phyloP scores from a whole-genome alignment of 2,113 vertebrate genomes.

The Brevimyrus niger region DNA sequence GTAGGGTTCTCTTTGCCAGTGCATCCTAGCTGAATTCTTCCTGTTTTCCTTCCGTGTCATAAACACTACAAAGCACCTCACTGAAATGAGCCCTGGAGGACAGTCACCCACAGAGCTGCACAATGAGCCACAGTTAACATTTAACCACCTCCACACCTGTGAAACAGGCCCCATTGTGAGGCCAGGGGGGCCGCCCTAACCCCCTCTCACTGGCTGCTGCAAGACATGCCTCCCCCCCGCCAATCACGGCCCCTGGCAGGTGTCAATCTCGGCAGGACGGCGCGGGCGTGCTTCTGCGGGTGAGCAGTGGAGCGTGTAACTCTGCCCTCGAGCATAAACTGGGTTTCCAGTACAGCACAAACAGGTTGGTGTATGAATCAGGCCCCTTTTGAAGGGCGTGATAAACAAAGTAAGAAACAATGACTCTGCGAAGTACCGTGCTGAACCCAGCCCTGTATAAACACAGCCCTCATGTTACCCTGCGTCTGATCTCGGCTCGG shows the following conservation, averaged over 20 bases:
- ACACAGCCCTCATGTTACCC: conserved; percentile 5
- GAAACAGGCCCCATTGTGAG: conserved; percentile 13
- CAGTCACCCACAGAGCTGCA: conserved; percentile 18
- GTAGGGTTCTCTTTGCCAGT: conserved; percentile 7
- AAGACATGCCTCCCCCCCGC: conserved; percentile 23
- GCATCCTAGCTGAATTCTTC: conserved; percentile 25
- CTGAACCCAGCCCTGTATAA: neutral
- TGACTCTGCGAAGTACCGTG: neutral
- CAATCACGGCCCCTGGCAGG: conserved; percentile 23
- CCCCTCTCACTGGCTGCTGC: conserved; percentile 6
- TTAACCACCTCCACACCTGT: conserved; percentile 33
- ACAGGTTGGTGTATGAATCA: conserved; percentile 23
- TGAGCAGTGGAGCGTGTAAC: conserved; percentile 25
- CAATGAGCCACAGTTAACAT: conserved; percentile 29
- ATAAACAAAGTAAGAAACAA: conserved; percentile 17
- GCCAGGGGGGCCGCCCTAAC: neutral
- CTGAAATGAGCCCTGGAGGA: conserved; percentile 32
- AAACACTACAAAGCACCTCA: conserved; percentile 32
- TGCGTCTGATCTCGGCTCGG: neutral
- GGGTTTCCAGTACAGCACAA: conserved; percentile 23
- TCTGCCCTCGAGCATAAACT: conserved; percentile 19
- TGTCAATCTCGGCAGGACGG: conserved; percentile 28
- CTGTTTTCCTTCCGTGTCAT: conserved; percentile 31
- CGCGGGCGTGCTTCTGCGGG: conserved; percentile 8
- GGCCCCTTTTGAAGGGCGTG: conserved; percentile 3